Conservation (phyloP, 2,113 vertebrate genomes). For the Clupea harengus region DNA sequence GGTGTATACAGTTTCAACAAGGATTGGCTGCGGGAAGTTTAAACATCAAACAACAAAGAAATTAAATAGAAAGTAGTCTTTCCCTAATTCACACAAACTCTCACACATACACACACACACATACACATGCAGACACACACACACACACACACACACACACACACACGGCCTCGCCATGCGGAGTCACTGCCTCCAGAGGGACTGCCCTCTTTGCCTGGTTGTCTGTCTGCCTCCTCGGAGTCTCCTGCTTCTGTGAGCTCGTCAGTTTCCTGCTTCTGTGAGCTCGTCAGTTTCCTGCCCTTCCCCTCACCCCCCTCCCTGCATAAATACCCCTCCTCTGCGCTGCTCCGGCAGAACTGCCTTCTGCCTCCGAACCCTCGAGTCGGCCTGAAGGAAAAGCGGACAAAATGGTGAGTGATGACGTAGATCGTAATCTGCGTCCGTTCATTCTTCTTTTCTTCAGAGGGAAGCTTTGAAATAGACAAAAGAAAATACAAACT, state of each 20-base stretch:
- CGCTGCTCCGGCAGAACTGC: conserved; percentile 59
- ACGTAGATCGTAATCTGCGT: conserved; percentile 30
- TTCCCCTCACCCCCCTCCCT: conserved; percentile 36
- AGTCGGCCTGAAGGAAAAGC: conserved; percentile 66
- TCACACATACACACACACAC: neutral
- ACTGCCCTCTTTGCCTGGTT: neutral
- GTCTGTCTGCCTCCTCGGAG: neutral
- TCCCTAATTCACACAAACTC: neutral
- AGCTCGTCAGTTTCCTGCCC: conserved; percentile 46
- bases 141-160: neutral
- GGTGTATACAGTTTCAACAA: neutral
- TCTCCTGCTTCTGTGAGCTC: neutral
- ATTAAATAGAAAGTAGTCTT: neutral
- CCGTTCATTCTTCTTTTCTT: neutral
- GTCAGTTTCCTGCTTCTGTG: conserved; percentile 48
- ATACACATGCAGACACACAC: neutral
- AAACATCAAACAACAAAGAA: neutral
- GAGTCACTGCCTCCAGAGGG: neutral
- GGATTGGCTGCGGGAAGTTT: neutral
- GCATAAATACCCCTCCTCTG: conserved; percentile 65
- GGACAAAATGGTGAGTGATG: conserved; percentile 74
- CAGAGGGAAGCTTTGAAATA: neutral
- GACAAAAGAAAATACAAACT: neutral
- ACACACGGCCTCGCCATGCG: neutral
- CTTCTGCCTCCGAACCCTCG: conserved; percentile 69